Evolutionary conservation across 2,888 invertebrate species (phyloP).

Genomic region (Macropis europaea): DNA sequence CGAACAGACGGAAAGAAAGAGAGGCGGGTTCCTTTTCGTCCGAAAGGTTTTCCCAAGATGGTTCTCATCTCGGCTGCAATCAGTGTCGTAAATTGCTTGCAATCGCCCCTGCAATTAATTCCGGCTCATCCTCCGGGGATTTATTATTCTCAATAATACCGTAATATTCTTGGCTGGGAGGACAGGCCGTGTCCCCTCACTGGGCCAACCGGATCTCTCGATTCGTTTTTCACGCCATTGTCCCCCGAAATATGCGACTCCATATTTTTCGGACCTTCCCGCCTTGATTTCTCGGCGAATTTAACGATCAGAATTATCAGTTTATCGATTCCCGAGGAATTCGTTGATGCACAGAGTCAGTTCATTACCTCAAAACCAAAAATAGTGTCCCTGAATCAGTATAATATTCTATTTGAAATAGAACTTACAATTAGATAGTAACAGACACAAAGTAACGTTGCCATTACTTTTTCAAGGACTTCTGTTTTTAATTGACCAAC

Average conservation of each 20-base stretch:
- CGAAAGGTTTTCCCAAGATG: slow-evolving; percentile 71
- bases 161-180: slow-evolving; percentile 62
- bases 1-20: slow-evolving; percentile 12
- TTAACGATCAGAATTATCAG: too few species aligned
- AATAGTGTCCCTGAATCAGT: too few species aligned
- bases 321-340: too few species aligned
- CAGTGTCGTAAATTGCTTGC: slow-evolving; percentile 77
- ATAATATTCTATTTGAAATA: too few species aligned
- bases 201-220: slow-evolving; percentile 21
- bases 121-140: slow-evolving; percentile 71
- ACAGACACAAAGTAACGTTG: too few species aligned
- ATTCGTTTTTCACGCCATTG: not conserved
- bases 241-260: slow-evolving; percentile 1
- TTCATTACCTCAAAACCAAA: too few species aligned
- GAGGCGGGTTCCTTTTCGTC: slow-evolving; percentile 61
- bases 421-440: too few species aligned
- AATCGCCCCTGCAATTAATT: slow-evolving; percentile 76
- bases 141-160: slow-evolving; percentile 70
- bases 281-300: too few species aligned
- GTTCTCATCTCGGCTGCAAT: slow-evolving; percentile 72
- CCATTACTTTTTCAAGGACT: too few species aligned
- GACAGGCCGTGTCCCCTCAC: slow-evolving; percentile 33
- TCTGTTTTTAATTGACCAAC: too few species aligned
- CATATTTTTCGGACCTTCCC: slow-evolving; percentile 4
- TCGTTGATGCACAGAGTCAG: too few species aligned